A percentile compares a stretch with the other conserved stretches of the same genome.
phyloP scores from a whole-genome alignment of 2,113 vertebrate species.

The Proteles cristata region DNA sequence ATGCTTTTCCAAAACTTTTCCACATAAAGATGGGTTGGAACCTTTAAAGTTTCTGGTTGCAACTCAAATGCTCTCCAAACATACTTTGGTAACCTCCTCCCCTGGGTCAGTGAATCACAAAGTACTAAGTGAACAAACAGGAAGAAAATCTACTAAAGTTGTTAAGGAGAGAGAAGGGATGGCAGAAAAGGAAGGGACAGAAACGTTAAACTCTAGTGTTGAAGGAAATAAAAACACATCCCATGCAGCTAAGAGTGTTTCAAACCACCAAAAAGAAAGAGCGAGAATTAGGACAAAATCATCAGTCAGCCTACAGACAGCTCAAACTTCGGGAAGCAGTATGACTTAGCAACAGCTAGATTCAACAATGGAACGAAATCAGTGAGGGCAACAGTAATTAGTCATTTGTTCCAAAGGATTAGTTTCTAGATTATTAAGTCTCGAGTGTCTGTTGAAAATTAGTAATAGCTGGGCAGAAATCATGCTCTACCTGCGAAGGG shows the following conservation, averaged over 20 bases:
- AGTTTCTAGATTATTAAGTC: slow-evolving; percentile 90
- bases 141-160: slow-evolving; percentile 71
- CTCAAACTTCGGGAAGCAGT: slow-evolving; percentile 61
- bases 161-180: background rate
- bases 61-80: slow-evolving; percentile 80
- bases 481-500: slow-evolving; percentile 94
- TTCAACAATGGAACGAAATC: slow-evolving; percentile 83
- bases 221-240: slow-evolving; percentile 76
- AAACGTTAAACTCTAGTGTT: slow-evolving; percentile 73
- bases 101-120: slow-evolving; percentile 84
- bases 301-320: slow-evolving; percentile 77
- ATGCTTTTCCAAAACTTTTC: slow-evolving; percentile 35
- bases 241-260: slow-evolving; percentile 72
- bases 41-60: slow-evolving; percentile 61
- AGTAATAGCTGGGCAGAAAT: slow-evolving; percentile 89
- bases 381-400: slow-evolving; percentile 85
- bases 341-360: slow-evolving; percentile 75
- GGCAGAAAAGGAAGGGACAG: slow-evolving; percentile 52
- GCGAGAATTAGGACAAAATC: slow-evolving; percentile 68
- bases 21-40: background rate
- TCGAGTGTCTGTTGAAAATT: slow-evolving; percentile 87
- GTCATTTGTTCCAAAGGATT: slow-evolving; percentile 91
- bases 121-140: slow-evolving; percentile 79
- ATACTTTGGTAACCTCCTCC: slow-evolving; percentile 79
- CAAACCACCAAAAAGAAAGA: slow-evolving; percentile 69